These are phyloP conservation scores for Aphaenogaster floridana DNA, from an alignment of 1,140 invertebrate genomes.

Conservation along the genomic window DNA sequence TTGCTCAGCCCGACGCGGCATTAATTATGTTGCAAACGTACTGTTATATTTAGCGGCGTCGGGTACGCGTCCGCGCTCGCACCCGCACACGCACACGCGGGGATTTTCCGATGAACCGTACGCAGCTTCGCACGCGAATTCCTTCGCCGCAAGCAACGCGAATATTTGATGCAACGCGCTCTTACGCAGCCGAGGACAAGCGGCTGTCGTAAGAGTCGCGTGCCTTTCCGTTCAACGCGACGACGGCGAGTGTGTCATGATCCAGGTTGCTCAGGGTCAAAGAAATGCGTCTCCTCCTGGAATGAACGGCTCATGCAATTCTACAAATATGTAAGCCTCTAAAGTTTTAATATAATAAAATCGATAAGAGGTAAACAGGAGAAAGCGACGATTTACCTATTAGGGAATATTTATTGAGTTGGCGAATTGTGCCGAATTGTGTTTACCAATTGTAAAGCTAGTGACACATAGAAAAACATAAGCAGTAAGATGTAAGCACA, in stretches of 20 bases:
- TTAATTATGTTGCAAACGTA: conserved; percentile 52
- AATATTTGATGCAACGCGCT: conserved; percentile 29
- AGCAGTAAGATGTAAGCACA: too few relatives aligned
- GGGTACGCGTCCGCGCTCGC: neutral
- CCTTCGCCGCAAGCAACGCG: neutral
- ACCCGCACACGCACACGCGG: neutral
- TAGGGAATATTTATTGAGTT: too few relatives aligned
- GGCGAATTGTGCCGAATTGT: too few relatives aligned
- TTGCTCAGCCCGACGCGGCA: conserved; percentile 17
- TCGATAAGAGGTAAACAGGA: too few relatives aligned
- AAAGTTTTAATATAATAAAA: too few relatives aligned
- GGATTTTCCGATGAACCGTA: conserved; percentile 47
- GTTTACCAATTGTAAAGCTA: too few relatives aligned
- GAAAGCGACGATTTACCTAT: too few relatives aligned
- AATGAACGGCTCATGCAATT: neutral
- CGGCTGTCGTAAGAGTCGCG: neutral
- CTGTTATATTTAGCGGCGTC: conserved; percentile 54
- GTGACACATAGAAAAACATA: too few relatives aligned
- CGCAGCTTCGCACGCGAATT: conserved; percentile 23
- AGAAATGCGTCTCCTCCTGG: neutral
- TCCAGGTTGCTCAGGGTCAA: neutral
- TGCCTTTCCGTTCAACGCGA: neutral
- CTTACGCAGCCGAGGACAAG: conserved; percentile 9
- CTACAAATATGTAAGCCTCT: too few relatives aligned
- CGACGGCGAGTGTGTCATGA: neutral